Conservation (phyloP, 1,140 invertebrate genomes). For the Maconellicoccus hirsutus region DNA sequence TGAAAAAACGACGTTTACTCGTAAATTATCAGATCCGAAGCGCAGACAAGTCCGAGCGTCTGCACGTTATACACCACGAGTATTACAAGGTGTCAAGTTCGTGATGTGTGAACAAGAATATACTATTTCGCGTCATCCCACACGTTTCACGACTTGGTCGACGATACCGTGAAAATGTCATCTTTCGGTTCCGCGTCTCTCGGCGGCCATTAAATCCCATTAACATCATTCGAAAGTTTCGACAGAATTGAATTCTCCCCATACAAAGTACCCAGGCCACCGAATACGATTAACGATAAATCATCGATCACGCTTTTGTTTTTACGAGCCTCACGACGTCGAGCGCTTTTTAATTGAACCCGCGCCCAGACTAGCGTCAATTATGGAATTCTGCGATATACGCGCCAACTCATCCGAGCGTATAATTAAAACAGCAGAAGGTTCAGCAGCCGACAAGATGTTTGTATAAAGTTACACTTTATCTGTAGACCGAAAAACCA, state of each 20-base stretch:
- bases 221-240: not conserved
- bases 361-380: not conserved
- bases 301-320: not conserved
- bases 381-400: not conserved
- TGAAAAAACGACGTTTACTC: not conserved
- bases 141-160: not conserved
- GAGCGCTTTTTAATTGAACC: not conserved
- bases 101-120: slow-evolving; percentile 3
- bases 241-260: not conserved
- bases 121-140: not conserved
- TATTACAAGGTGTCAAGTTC: slow-evolving; percentile 2
- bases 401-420: not conserved
- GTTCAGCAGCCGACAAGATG: not conserved
- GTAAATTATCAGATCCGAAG: not conserved
- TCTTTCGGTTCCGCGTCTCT: not conserved
- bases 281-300: not conserved
- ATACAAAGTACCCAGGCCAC: not conserved
- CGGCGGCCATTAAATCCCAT: not conserved
- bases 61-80: not conserved
- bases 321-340: not conserved
- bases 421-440: not conserved
- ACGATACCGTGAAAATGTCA: not conserved
- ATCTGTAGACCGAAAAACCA: not conserved
- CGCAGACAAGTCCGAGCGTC: not conserved
- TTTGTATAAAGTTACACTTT: slow-evolving; percentile 1